Base-by-base conservation (phyloP, 2,888 invertebrate genomes). In the Saturnia japonica region DNA sequence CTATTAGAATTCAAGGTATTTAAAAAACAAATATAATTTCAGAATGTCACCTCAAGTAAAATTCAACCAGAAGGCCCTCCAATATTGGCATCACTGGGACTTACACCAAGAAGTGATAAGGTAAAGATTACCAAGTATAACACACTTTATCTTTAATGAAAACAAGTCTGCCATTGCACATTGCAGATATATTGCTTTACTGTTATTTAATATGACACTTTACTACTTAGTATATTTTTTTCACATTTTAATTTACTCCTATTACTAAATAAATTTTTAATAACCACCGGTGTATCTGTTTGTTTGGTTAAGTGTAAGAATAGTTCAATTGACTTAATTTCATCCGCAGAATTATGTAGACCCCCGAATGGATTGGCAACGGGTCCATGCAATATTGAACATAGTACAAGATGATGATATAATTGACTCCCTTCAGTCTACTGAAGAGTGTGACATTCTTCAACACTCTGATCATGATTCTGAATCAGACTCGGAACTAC, bases 91-190 rank as follows among this genome's bases (percentile, higher is more conserved):
- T 94, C 94, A 60, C 75, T 94, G 85, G 94, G 94, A 70, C 92
- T 94, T 77, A 94, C 94, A 79, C 94, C 94, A 69, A 88, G 92
- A 81, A 94, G 93, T 90, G 94, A 94, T 89, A 94, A 94, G 94
- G 94, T 94, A 91, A 84, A 85, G 83, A 89, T 89, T 85, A 77
- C 9, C 67, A 74, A 72, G 64, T 70, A 71, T 73, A 76, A 76
- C 72, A 71, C 72, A 74, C 70, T 74, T 78, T 80, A 80, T 79
- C 77, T 74, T 25, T 76, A 69, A 71, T 73, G 73, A 60, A 71
- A 74, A 75, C 76, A 74, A 75, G 70, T 76, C 57, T 75, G 70
- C 77, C 74, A 68, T 71, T 72, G 72, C 45, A 66, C 72, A 72
- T 71, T 73, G 71, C 70, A 74, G 70, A 74, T 73, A 74, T 73